Conservation (phyloP, 1,140 invertebrate genomes). For the Uloborus diversus region DNA sequence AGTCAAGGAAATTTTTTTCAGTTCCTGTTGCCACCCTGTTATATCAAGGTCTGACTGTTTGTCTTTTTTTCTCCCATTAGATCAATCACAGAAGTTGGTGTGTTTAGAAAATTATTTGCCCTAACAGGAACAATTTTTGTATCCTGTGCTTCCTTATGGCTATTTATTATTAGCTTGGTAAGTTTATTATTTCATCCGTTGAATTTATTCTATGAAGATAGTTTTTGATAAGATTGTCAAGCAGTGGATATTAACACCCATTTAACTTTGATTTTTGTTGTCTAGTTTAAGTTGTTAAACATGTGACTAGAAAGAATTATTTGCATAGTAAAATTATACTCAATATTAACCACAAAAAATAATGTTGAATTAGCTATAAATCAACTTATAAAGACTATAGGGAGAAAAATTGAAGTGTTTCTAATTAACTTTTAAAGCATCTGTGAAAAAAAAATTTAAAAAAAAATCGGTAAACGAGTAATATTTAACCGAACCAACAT, state of each 20-base stretch:
- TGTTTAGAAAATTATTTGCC: conserved; percentile 68
- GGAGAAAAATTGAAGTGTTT: too few species aligned
- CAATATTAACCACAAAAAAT: background rate
- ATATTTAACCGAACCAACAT: too few species aligned
- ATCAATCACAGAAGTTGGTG: conserved; percentile 65
- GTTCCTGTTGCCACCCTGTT: too few species aligned
- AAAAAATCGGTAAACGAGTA: too few species aligned
- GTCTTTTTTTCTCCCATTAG: conserved; percentile 4
- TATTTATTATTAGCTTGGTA: conserved; percentile 76
- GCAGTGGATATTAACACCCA: background rate
- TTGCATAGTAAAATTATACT: background rate
- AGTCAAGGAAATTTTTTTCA: too few species aligned
- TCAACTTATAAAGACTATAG: too few species aligned
- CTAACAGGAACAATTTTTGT: conserved; percentile 71
- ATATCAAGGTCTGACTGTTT: too few species aligned
- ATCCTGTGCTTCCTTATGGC: conserved; percentile 68
- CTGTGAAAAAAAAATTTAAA: too few species aligned
- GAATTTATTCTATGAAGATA: background rate
- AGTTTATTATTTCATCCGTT: conserved; percentile 60
- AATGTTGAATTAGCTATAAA: too few species aligned
- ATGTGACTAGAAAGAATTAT: background rate
- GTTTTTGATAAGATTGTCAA: background rate
- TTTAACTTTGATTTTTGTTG: background rate
- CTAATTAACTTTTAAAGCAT: too few species aligned
- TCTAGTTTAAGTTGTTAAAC: background rate